These are phyloP conservation scores for Aythya baeri DNA, from an alignment of 2,113 vertebrate genomes.

Conservation along the genomic window DNA sequence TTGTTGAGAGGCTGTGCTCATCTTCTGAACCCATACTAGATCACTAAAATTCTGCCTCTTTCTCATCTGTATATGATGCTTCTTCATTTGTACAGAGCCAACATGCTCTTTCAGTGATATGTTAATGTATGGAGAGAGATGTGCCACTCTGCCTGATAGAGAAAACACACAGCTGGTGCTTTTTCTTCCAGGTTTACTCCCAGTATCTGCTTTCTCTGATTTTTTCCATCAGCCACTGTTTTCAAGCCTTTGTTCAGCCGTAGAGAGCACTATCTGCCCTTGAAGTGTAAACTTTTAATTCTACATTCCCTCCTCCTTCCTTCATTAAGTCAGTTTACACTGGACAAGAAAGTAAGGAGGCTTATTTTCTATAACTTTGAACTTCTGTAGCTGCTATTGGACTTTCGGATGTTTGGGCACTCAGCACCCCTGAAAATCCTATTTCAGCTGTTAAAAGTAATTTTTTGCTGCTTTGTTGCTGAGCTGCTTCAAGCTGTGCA, in stretches of 20 bases:
- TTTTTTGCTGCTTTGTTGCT: conserved; percentile 12
- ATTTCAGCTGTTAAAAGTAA: conserved; percentile 15
- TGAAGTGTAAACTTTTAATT: not conserved
- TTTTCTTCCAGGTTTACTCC: not conserved
- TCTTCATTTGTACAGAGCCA: not conserved
- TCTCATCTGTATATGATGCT: not conserved
- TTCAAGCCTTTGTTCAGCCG: not conserved
- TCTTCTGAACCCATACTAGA: not conserved
- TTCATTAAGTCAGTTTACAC: conserved; percentile 14
- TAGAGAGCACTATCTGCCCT: not conserved
- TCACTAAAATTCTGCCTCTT: not conserved
- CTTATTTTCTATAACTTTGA: not conserved
- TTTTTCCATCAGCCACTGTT: not conserved
- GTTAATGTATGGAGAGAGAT: not conserved
- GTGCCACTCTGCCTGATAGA: not conserved
- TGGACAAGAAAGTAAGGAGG: not conserved
- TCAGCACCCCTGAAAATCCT: conserved; percentile 8
- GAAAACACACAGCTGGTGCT: not conserved
- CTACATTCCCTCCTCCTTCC: not conserved
- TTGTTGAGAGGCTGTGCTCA: not conserved
- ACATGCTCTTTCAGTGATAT: rapidly evolving
- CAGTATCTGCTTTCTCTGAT: not conserved
- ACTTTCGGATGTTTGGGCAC: not conserved
- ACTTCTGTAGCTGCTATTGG: not conserved
- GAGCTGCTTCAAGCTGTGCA: not conserved